Percentiles rank a stretch among this genome's conserved stretches.
These are phyloP conservation scores for Perognathus longimembris DNA, from an alignment of 2,113 vertebrate genomes.

Conservation along the genomic window DNA sequence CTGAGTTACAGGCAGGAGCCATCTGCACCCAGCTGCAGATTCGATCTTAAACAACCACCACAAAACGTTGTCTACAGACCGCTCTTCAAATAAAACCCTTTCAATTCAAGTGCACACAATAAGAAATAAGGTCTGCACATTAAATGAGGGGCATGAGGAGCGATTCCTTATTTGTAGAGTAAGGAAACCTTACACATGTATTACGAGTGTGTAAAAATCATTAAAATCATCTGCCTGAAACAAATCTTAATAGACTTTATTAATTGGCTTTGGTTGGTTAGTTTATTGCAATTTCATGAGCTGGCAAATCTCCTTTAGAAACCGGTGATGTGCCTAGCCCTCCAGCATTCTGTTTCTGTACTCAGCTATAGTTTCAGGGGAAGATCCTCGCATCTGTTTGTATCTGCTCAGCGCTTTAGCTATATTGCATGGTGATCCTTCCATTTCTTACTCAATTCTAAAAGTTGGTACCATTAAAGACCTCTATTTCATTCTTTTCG, in stretches of 20 bases:
- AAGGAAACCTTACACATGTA: constrained; percentile 64
- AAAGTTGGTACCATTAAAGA: neutral
- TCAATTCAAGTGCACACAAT: neutral
- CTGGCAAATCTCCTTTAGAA: constrained; percentile 76
- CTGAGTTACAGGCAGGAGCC: too few species aligned
- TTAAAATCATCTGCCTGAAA: constrained; percentile 79
- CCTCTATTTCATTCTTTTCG: neutral
- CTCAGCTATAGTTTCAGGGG: constrained; percentile 32
- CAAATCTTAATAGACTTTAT: constrained; percentile 81
- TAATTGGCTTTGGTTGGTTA: constrained; percentile 80
- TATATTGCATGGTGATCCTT: neutral
- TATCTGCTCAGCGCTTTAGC: neutral
- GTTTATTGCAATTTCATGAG: constrained; percentile 78
- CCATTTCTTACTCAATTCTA: neutral
- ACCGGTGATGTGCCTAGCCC: constrained; percentile 64
- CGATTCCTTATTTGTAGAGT: constrained; percentile 25
- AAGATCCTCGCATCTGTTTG: constrained; percentile 12
- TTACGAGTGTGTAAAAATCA: constrained; percentile 74
- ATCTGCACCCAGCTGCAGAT: neutral
- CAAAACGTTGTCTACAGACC: neutral
- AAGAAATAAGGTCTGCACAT: constrained; percentile 46
- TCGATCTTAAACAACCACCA: neutral
- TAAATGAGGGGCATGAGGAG: neutral
- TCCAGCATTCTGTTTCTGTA: constrained; percentile 61
- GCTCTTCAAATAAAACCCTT: neutral